A percentile compares a stretch with the other conserved stretches of the same genome.
Evolutionary conservation across 2,797 vertebrate genomes (phyloP).

Genomic region (Danio jaintianensis): DNA sequence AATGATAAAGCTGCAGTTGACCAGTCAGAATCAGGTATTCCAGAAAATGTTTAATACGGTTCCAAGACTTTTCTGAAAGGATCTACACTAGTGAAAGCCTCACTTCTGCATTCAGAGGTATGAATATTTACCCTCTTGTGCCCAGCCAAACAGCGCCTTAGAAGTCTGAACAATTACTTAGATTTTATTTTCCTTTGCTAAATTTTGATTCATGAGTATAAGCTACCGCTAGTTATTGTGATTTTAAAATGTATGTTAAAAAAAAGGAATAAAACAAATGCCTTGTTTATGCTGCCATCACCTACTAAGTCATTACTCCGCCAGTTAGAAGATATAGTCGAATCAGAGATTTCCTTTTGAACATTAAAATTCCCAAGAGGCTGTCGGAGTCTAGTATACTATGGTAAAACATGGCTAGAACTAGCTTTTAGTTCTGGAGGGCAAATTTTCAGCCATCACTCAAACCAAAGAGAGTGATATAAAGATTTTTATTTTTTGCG

Average conservation of each 20-base stretch:
- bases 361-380: neutral
- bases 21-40: constrained; percentile 13
- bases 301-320: neutral
- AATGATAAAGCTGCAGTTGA: neutral
- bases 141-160: constrained; percentile 41
- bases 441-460: constrained; percentile 42
- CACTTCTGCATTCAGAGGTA: neutral
- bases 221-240: constrained; percentile 37
- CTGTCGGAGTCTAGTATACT: neutral
- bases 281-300: constrained; percentile 45
- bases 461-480: constrained; percentile 36
- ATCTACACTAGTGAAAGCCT: constrained; percentile 9
- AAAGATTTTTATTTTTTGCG: constrained; percentile 28
- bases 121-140: constrained; percentile 29
- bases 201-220: constrained; percentile 10
- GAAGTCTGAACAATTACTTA: neutral
- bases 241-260: constrained; percentile 3
- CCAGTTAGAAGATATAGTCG: neutral
- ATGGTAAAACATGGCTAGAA: neutral
- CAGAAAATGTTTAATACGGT: neutral
- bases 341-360: neutral
- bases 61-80: neutral
- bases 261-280: constrained; percentile 19
- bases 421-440: neutral
- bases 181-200: neutral